Evolutionary conservation across 1,140 invertebrate genomes (phyloP).

Genomic region (Bombus soroeensis): DNA sequence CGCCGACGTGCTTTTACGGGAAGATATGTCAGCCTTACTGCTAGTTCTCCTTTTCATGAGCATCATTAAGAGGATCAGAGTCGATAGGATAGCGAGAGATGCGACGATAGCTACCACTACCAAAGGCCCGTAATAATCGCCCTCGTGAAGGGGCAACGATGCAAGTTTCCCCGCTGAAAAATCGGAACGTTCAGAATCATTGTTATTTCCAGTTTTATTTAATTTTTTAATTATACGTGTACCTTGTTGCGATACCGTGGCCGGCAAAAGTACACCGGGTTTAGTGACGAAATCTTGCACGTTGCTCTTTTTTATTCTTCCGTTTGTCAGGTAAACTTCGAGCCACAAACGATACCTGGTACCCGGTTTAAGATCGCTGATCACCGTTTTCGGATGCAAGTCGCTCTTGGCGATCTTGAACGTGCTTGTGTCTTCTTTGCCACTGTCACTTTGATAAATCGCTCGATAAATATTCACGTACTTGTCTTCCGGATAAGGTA

Average conservation of each 20-base stretch:
- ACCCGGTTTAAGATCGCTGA: conserved; percentile 90
- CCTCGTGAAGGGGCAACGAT: conserved; percentile 83
- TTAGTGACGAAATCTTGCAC: conserved; percentile 94
- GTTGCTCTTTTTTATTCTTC: conserved; percentile 93
- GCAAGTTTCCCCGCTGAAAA: conserved; percentile 85
- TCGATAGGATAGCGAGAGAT: conserved; percentile 90
- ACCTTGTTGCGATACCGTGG: conserved; percentile 84
- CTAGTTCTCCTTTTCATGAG: conserved; percentile 89
- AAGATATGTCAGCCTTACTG: conserved; percentile 85
- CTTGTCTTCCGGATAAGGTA: conserved; percentile 93
- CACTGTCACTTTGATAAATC: conserved; percentile 90
- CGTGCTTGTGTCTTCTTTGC: conserved; percentile 90
- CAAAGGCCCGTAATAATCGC: conserved; percentile 93
- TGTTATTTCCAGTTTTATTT: neutral
- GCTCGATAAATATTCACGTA: conserved; percentile 95
- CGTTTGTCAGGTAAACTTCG: conserved; percentile 94
- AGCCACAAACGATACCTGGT: conserved; percentile 93
- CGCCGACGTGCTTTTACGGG: conserved; percentile 89
- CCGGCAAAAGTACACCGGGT: conserved; percentile 85
- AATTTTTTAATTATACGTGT: neutral
- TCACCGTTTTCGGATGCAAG: conserved; percentile 87
- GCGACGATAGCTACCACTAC: conserved; percentile 94
- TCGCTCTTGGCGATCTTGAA: conserved; percentile 93
- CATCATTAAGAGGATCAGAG: conserved; percentile 90
- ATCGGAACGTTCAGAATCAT: neutral